These are phyloP conservation scores for Morpho achilles DNA, from an alignment of 2,888 invertebrate genomes.

Conservation along the genomic window DNA sequence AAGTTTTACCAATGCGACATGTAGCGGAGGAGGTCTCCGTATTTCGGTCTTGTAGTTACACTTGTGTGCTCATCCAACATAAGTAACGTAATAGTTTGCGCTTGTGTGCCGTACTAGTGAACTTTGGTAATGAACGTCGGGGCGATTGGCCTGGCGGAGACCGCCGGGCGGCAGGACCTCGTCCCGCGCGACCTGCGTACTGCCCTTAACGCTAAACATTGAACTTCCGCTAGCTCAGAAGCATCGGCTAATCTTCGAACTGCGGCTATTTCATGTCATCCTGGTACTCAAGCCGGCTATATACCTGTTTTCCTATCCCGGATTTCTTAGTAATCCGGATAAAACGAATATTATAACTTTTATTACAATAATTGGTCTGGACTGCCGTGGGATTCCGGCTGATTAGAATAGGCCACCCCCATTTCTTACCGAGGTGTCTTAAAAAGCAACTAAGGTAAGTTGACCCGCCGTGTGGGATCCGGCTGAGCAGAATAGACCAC, in stretches of 20 bases:
- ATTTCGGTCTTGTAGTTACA: slow-evolving; percentile 35
- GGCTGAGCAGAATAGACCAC: too few species aligned
- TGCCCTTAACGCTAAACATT: slow-evolving; percentile 37
- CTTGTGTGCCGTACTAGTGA: slow-evolving; percentile 71
- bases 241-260: slow-evolving; percentile 19
- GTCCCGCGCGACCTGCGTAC: slow-evolving; percentile 44
- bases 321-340: slow-evolving; percentile 13
- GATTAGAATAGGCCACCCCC: too few species aligned
- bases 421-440: too few species aligned
- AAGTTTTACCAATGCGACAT: slow-evolving; percentile 21
- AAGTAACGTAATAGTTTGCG: slow-evolving; percentile 25
- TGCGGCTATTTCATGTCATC: slow-evolving; percentile 27
- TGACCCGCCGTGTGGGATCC: too few species aligned
- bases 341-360: too few species aligned
- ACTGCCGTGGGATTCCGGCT: too few species aligned
- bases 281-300: slow-evolving; percentile 28
- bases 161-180: slow-evolving; percentile 31
- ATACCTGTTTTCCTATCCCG: slow-evolving; percentile 18
- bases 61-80: slow-evolving; percentile 24
- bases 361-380: too few species aligned
- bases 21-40: slow-evolving; percentile 40
- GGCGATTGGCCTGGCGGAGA: slow-evolving; percentile 56
- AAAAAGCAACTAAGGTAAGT: too few species aligned
- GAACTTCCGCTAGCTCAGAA: slow-evolving; percentile 17
- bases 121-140: slow-evolving; percentile 76